Evolutionary conservation across 2,113 vertebrate genomes (phyloP).

Genomic region (Camelus dromedarius): DNA sequence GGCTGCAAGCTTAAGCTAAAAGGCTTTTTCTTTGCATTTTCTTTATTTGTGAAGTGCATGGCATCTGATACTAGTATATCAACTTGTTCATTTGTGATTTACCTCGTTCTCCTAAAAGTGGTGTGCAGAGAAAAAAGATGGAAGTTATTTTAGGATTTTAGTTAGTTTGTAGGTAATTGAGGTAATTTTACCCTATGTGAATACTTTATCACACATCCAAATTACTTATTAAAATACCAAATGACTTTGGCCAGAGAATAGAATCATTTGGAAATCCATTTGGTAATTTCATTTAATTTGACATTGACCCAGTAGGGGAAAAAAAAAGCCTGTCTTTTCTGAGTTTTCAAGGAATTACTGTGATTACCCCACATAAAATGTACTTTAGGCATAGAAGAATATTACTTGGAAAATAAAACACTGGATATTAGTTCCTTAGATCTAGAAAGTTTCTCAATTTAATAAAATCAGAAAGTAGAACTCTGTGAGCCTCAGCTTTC

Average conservation of each 20-base stretch:
- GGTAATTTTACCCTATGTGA: constrained; percentile 66
- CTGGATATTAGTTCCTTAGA: neutral
- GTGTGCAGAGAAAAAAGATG: neutral
- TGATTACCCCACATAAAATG: neutral
- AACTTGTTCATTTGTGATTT: neutral
- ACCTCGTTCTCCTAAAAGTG: constrained; percentile 33
- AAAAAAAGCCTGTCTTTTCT: neutral
- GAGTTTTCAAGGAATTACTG: constrained; percentile 32
- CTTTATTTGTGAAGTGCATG: neutral
- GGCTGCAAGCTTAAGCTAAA: neutral
- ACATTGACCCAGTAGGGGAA: constrained; percentile 2
- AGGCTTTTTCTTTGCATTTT: neutral
- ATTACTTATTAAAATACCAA: constrained; percentile 72
- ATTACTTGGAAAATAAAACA: constrained; percentile 29
- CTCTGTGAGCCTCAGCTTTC: neutral
- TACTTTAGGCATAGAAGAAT: constrained; percentile 13
- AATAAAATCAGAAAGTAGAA: neutral
- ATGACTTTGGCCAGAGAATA: constrained; percentile 65
- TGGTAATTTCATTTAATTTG: constrained; percentile 67
- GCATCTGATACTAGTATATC: neutral
- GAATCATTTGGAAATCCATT: constrained; percentile 62
- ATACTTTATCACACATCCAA: constrained; percentile 62
- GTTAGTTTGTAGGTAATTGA: constrained; percentile 71
- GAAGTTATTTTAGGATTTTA: constrained; percentile 57
- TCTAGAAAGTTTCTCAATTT: neutral